phyloP scores from a whole-genome alignment of 2,113 vertebrate genomes.

The Etheostoma spectabile region DNA sequence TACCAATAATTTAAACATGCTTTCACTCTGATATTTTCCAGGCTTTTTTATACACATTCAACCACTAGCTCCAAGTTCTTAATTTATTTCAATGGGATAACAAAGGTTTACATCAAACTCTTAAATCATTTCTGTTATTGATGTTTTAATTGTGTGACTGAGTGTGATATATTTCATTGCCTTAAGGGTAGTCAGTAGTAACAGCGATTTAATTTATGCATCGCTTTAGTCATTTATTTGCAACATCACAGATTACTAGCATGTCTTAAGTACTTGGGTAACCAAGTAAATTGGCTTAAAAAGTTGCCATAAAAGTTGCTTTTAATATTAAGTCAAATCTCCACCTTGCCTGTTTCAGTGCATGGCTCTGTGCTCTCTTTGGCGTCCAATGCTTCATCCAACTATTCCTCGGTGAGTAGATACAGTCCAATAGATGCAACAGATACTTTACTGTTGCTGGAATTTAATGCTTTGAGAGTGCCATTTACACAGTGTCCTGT shows the following conservation, averaged over 20 bases:
- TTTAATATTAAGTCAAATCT: constrained; percentile 12
- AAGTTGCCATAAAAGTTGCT: not conserved
- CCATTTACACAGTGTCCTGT: not conserved
- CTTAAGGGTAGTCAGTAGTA: not conserved
- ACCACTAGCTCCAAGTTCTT: not conserved
- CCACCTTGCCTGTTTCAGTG: constrained; percentile 82
- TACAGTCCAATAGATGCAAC: not conserved
- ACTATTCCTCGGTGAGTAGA: constrained; percentile 94
- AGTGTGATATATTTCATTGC: not conserved
- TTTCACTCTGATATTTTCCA: not conserved
- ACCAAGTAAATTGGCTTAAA: not conserved
- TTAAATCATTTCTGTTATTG: not conserved
- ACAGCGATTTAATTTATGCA: not conserved
- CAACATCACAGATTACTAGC: not conserved
- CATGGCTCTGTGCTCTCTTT: constrained; percentile 96
- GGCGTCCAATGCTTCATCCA: constrained; percentile 97
- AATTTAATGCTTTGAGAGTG: not conserved
- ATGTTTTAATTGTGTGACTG: not conserved
- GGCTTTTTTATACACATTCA: not conserved
- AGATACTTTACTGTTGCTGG: not conserved
- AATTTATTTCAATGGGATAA: not conserved
- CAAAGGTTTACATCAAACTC: not conserved
- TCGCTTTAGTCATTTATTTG: not conserved
- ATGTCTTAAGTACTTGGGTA: not conserved
- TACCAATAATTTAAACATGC: constrained; percentile 1